Conservation (phyloP, 2,797 vertebrate genomes). For the Tenualosa ilisha region DNA sequence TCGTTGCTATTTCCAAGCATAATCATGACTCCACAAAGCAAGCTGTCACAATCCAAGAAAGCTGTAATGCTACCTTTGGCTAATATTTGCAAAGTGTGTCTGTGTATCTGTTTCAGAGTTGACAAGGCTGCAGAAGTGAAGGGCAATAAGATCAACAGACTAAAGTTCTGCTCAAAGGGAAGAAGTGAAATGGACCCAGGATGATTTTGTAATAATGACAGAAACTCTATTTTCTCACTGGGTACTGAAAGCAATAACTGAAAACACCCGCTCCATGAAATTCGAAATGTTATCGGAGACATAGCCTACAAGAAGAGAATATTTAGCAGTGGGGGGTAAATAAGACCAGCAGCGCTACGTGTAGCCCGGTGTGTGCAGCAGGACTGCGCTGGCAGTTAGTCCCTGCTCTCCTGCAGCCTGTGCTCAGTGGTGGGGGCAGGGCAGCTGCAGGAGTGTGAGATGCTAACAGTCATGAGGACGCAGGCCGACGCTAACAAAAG, state of each 20-base stretch:
- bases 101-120: constrained; percentile 1
- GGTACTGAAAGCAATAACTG: background rate
- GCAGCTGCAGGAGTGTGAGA: constrained; percentile 64
- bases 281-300: background rate
- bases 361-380: background rate
- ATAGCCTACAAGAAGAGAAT: background rate
- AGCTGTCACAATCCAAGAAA: background rate
- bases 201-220: background rate
- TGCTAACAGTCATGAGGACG: constrained; percentile 78
- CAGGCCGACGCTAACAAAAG: constrained; percentile 75
- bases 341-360: too few species aligned
- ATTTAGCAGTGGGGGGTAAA: background rate
- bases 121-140: background rate
- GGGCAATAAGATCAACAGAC: background rate
- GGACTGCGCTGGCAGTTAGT: background rate
- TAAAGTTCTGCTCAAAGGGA: background rate
- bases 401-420: constrained; percentile 37
- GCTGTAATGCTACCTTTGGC: background rate
- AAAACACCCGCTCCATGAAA: background rate
- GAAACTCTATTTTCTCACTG: background rate
- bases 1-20: background rate
- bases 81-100: background rate
- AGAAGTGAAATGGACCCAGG: background rate
- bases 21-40: background rate
- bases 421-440: constrained; percentile 51